A percentile compares a stretch with the other conserved stretches of the same genome.
phyloP scores from a whole-genome alignment of 2,888 invertebrate genomes.

The Lymantria monacha region DNA sequence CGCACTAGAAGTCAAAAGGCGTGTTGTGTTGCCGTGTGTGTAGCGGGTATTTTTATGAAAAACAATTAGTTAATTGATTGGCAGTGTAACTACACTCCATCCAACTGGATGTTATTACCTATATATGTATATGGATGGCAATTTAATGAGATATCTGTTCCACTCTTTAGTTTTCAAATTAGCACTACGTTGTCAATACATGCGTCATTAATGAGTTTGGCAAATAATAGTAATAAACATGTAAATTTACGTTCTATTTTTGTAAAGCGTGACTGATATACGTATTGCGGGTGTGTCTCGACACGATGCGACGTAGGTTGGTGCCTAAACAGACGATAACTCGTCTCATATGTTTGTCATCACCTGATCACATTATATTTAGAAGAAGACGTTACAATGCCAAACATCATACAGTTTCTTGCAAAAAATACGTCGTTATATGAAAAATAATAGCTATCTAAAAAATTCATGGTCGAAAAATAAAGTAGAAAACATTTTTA shows the following conservation, averaged over 20 bases:
- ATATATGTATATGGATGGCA: neutral
- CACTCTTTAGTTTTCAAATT: slow-evolving; percentile 10
- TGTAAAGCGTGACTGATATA: slow-evolving; percentile 41
- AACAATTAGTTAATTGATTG: no score
- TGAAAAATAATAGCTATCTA: neutral
- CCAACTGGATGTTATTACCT: no score
- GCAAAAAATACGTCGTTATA: neutral
- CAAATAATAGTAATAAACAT: slow-evolving; percentile 25
- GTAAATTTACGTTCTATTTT: slow-evolving; percentile 37
- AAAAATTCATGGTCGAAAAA: neutral
- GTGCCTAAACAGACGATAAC: slow-evolving; percentile 10
- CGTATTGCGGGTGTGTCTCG: slow-evolving; percentile 67
- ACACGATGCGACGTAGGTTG: slow-evolving; percentile 38
- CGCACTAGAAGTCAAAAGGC: no score
- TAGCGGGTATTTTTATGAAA: no score
- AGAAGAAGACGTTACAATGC: slow-evolving; percentile 26
- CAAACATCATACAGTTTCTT: slow-evolving; percentile 13
- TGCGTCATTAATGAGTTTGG: slow-evolving; percentile 19
- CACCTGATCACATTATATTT: slow-evolving; percentile 54
- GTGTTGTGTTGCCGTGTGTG: no score
- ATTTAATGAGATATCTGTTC: neutral
- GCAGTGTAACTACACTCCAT: no score
- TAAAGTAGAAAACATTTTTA: neutral
- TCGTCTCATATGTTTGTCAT: slow-evolving; percentile 37
- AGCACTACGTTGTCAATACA: slow-evolving; percentile 24